A percentile compares a stretch with the other conserved stretches of the same genome.
Conservation (phyloP, 2,797 vertebrate genomes). For the Hippopotamyrus pictus region DNA sequence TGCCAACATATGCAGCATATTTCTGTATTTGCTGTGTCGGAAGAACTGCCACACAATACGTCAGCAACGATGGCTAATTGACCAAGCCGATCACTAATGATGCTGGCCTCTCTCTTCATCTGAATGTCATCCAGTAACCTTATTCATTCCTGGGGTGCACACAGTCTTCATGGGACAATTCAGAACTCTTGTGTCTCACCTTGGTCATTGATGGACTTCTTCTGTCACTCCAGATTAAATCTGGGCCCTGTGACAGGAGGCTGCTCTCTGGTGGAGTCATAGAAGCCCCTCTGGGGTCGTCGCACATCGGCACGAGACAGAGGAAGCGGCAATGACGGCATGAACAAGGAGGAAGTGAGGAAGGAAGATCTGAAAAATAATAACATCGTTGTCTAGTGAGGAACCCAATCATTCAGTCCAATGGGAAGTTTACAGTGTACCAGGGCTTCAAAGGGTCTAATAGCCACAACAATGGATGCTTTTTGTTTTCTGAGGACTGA, state of each 20-base stretch:
- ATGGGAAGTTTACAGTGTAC: conserved; percentile 24
- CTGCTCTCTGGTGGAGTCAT: neutral
- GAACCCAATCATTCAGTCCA: neutral
- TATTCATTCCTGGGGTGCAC: neutral
- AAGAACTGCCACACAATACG: neutral
- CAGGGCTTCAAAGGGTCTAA: conserved; percentile 28
- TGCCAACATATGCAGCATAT: neutral
- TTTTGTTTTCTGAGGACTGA: neutral
- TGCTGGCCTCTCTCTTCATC: neutral
- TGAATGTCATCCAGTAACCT: neutral
- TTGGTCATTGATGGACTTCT: neutral
- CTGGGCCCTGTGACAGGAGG: neutral
- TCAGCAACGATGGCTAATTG: neutral
- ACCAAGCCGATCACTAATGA: neutral
- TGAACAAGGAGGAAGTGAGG: neutral
- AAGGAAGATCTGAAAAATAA: neutral
- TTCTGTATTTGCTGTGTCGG: neutral
- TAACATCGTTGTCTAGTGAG: neutral
- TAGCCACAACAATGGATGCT: conserved; percentile 17
- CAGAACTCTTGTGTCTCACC: neutral
- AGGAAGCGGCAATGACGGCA: neutral
- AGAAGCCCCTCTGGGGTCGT: neutral
- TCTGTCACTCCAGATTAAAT: neutral
- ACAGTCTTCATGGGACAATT: neutral
- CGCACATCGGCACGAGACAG: neutral